Base-by-base conservation (phyloP, 2,797 vertebrate species). In the Dromococcyx pavoninus region DNA sequence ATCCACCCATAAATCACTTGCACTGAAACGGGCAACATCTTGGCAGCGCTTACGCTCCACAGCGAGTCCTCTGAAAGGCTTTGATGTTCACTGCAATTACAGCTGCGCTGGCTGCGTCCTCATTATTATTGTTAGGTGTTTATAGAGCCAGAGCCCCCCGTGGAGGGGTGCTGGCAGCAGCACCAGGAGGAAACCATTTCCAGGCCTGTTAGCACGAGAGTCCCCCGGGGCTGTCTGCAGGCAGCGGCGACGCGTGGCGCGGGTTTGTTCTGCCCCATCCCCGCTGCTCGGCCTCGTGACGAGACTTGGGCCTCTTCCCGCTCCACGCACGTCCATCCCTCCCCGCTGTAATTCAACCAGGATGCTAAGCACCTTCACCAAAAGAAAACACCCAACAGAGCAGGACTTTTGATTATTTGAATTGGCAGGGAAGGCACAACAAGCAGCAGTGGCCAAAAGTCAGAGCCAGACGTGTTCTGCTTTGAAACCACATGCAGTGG, bases 351-450 rank as follows among this genome's bases (percentile, higher is more conserved):
- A 43, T 15, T 5, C 76, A 17, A 1, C 10, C 0, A 5, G 76
- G 85, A 41, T 73, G 87, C 91, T 56, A 32, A 75, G 79, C 62
- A 61, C 66, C 81, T 43, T 83, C 57, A 7, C 41, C 48, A 3
- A 21, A 51, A 28, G 58, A 60, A 92, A 94, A 73, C 75, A 66
- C 23, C 73, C 19, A n/a, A 14, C 4, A 6, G 5, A 72, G 65
- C 8, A 14, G 54, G 54, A 5, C 7, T 69, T 61, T 51, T 71
- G 76, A 78, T 96, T 95, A 72, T 96, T 96, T 95, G 75, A 64
- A 51, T 89, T 96, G 92, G 93, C 85, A 69, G 56, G 62, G 82
- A 86, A 94, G 70, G 46, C 58, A 53, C 5, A 93, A 95, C 92
- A 93, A 89, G 79, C 25, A 62, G 82, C 78, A 48, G 82, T 0